phyloP scores from a whole-genome alignment of 1,140 invertebrate genomes.

The Gonatopus flavifemur region DNA sequence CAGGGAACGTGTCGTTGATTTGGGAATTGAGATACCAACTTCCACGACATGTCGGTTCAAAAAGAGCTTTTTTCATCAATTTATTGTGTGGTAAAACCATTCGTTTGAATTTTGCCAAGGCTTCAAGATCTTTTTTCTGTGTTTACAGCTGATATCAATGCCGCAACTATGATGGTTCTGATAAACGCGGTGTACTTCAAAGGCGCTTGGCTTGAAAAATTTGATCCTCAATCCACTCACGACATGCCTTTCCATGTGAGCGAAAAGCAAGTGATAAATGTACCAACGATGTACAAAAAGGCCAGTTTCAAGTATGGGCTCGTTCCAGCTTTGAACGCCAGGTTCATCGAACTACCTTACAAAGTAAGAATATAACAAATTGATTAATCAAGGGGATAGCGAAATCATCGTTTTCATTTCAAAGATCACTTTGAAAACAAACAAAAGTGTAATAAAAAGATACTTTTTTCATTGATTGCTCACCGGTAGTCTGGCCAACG shows the following conservation, averaged over 20 bases:
- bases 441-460: no score
- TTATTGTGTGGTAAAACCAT: no score
- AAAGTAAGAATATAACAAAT: constrained; percentile 48
- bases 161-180: constrained; percentile 66
- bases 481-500: no score
- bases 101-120: no score
- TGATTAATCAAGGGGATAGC: no score
- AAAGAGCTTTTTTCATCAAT: constrained; percentile 2
- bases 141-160: constrained; percentile 53
- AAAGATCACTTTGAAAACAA: no score
- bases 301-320: constrained; percentile 45
- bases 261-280: constrained; percentile 36
- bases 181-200: constrained; percentile 89
- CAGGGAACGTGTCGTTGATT: no score
- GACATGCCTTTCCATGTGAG: constrained; percentile 60
- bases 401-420: no score
- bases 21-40: no score
- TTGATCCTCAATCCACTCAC: constrained; percentile 63
- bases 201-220: constrained; percentile 74
- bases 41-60: no score
- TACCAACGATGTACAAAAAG: constrained; percentile 59
- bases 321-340: constrained; percentile 46
- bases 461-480: no score
- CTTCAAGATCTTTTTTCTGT: constrained; percentile 4
- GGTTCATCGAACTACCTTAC: constrained; percentile 62